A percentile compares a stretch with the other conserved stretches of the same genome.
phyloP scores from a whole-genome alignment of 2,113 vertebrate genomes.

The Grammomys surdaster region DNA sequence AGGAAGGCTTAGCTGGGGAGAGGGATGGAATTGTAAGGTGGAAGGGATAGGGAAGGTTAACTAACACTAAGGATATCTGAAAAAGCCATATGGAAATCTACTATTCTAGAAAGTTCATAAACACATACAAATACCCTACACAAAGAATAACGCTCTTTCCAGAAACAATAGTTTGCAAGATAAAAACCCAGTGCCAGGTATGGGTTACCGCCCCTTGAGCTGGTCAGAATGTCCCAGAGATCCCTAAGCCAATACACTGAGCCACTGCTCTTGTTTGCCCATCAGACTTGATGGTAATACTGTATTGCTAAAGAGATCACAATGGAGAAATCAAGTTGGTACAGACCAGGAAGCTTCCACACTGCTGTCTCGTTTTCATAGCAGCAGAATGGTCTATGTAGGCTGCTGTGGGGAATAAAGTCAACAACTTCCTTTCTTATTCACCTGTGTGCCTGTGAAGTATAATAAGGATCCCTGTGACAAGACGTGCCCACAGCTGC shows the following conservation, averaged over 20 bases:
- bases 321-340: background rate
- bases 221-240: background rate
- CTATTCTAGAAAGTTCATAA: background rate
- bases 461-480: background rate
- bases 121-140: background rate
- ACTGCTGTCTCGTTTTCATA: background rate
- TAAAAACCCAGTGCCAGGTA: background rate
- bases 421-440: background rate
- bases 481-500: background rate
- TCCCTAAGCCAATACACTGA: background rate
- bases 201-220: background rate
- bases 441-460: too few species aligned
- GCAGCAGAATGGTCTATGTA: background rate
- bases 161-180: background rate
- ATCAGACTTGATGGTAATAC: background rate
- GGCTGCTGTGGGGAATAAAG: background rate
- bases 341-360: background rate
- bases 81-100: background rate
- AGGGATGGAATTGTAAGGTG: background rate
- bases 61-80: background rate
- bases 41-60: background rate
- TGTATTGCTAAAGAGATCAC: background rate
- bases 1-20: background rate
- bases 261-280: background rate
- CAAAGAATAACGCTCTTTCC: background rate